Evolutionary conservation across 2,797 vertebrate genomes (phyloP), one percentile per base, ranked within the genome.

Genomic region (Danio kyathit): DNA sequence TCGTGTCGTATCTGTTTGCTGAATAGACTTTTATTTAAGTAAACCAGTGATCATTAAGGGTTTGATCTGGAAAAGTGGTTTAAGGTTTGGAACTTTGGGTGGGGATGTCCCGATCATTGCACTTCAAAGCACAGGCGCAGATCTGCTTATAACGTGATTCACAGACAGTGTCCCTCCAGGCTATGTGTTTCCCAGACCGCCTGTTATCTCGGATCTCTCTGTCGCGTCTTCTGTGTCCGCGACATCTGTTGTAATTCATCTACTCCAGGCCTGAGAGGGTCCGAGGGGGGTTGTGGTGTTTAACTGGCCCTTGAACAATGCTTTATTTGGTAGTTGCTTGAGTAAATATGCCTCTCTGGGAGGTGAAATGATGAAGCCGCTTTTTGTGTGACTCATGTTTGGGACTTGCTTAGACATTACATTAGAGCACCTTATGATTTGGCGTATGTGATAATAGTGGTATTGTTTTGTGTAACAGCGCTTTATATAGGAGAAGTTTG

Each of bases 321-420:
- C 82, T 85, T 85, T 82, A 83, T 83, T 83, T 83, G 73, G 83
- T 67, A 82, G 72, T 46, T 61, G 49, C 44, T 80, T 71, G 51
- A 40, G 69, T 59, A 74, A 84, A 79, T 54, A 52, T 66, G 14
- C 13, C 57, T 43, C 64, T 11, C 43, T 21, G 57, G 59, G 38
- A 54, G 40, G 13, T 11, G 14, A 83, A 54, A 21, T 14, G 40
- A 44, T 54, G 4, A 38, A 8, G 59, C 29, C 57, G 14, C 64
- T 17, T 56, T 52, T 12, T n/a, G 5, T 7, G 19, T 61, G 72
- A 74, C 56, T 74, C 56, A 74, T 38, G 43, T 79, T 63, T 71
- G n/a, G 46, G 67, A 9, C 57, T 57, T 46, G 41, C 13, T 29
- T 54, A 29, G 57, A 41, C n/a, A n/a, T n/a, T n/a, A n/a, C 46